Base-by-base conservation (phyloP, 64 coral and sea anemone genomes). In the Montipora capricornis region DNA sequence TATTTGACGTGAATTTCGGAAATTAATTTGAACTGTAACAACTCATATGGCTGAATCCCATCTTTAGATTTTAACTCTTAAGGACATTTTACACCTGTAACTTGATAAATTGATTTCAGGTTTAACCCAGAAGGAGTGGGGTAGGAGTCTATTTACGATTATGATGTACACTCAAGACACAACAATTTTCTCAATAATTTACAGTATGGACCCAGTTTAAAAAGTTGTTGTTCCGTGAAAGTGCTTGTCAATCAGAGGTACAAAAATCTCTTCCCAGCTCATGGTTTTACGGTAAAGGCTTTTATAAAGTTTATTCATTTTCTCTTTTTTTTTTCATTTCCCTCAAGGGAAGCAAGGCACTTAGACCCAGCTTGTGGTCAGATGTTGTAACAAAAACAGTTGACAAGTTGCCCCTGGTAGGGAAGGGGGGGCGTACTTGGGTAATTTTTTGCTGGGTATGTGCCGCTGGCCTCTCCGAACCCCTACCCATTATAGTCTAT, bases 321-420 rank as follows among this genome's bases (percentile, higher is more conserved):
- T 71, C 68, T 71, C 68, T 71, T 26, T 26, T 26, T 26, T 71
- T 71, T 71, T 71, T 26, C 68, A 20, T 71, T 71, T 71, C 68
- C 20, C 68, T 1, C 68, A 71, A 19, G 19, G 68, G 68, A 71
- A 71, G 68, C 68, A 71, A 71, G 74, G 74, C 74, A 76, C 74
- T 76, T 76, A 76, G 1, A 29, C 81, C 91, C 26, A 59, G 49
- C 53, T 44, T 93, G 44, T 93, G 91, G 91, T 57, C 82, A 20
- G 70, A 68, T 17, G 71, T 87, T 81, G 84, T 89, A 70, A 80
- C 73, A 19, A 24, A 86, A 88, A 68, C 46, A 79, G 91, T 93
- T 70, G 26, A 64, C 14, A 78, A 93, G 48, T 50, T 37, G 29
- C 29, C 92, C 26, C 26, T 26, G 26, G 24, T 24, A 24, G 24